These are phyloP conservation scores for Tarsius wallacei DNA, from an alignment of 2,797 vertebrate genomes.

Conservation along the genomic window DNA sequence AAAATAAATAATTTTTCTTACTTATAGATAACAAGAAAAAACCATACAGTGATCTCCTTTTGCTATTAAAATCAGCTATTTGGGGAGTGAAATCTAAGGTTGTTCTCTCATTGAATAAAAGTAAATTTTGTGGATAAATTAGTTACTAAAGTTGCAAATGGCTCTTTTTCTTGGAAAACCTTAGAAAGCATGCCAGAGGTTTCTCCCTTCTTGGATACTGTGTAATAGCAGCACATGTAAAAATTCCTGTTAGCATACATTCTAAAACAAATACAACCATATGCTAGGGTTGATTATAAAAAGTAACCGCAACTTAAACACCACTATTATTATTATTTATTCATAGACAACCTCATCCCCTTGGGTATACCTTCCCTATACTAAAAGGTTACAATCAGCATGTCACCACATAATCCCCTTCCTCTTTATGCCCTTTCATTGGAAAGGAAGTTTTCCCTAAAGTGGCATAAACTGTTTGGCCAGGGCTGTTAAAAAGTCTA, in stretches of 20 bases:
- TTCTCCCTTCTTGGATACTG: not conserved
- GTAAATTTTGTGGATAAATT: constrained; percentile 8
- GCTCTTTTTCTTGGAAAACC: constrained; percentile 53
- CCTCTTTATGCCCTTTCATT: not conserved
- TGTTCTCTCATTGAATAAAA: constrained; percentile 12
- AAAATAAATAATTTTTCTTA: constrained; percentile 68
- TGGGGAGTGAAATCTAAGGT: not conserved
- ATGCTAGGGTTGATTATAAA: constrained; percentile 23
- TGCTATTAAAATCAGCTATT: constrained; percentile 37
- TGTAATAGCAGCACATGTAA: not conserved
- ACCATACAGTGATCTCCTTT: not conserved
- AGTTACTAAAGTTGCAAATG: constrained; percentile 28
- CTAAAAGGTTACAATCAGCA: not conserved
- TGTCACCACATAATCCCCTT: not conserved
- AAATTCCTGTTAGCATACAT: not conserved
- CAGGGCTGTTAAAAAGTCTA: not conserved
- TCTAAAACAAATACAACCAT: constrained; percentile 38
- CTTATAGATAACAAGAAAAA: constrained; percentile 47
- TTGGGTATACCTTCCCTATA: not conserved
- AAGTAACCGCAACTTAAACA: not conserved
- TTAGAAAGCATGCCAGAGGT: constrained; percentile 15
- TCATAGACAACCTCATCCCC: not conserved
- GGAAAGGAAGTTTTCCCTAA: constrained; percentile 40
- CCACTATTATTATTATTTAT: constrained; percentile 9
- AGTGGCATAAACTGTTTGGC: not conserved